These are phyloP conservation scores for Orchestia grillus DNA, from an alignment of 1,140 invertebrate species.

Conservation along the genomic window DNA sequence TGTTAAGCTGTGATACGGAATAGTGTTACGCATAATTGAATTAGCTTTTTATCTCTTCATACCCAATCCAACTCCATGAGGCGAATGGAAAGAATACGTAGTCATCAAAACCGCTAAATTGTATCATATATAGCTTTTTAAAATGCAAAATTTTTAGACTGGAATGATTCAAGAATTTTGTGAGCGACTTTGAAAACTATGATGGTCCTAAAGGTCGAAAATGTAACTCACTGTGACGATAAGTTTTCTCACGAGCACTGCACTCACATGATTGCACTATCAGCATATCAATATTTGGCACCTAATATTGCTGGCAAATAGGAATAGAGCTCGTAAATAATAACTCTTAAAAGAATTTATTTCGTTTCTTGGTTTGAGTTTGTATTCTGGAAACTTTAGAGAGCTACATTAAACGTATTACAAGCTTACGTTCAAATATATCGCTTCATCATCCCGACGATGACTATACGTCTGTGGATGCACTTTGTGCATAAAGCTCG, in stretches of 20 bases:
- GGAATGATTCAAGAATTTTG: not conserved
- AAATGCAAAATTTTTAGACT: not conserved
- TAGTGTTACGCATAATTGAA: conserved; percentile 4
- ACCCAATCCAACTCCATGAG: not conserved
- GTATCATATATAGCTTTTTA: not conserved
- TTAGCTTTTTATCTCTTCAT: not conserved
- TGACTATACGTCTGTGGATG: too few relatives aligned
- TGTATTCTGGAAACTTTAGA: too few relatives aligned
- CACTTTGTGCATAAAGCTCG: too few relatives aligned
- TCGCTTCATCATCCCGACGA: too few relatives aligned
- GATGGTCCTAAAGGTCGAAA: not conserved
- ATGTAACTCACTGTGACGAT: not conserved
- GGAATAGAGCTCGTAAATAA: not conserved
- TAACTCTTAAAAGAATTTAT: too few relatives aligned
- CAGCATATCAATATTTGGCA: not conserved
- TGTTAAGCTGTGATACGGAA: not conserved
- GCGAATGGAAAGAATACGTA: not conserved
- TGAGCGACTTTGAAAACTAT: too few relatives aligned
- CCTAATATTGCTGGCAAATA: not conserved
- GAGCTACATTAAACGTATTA: too few relatives aligned
- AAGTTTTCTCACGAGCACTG: not conserved
- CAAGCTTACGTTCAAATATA: too few relatives aligned
- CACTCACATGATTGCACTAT: not conserved
- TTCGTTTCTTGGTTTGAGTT: too few relatives aligned
- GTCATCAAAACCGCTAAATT: not conserved